Base-by-base conservation (phyloP, 2,797 vertebrate species). In the Ibycter americanus region DNA sequence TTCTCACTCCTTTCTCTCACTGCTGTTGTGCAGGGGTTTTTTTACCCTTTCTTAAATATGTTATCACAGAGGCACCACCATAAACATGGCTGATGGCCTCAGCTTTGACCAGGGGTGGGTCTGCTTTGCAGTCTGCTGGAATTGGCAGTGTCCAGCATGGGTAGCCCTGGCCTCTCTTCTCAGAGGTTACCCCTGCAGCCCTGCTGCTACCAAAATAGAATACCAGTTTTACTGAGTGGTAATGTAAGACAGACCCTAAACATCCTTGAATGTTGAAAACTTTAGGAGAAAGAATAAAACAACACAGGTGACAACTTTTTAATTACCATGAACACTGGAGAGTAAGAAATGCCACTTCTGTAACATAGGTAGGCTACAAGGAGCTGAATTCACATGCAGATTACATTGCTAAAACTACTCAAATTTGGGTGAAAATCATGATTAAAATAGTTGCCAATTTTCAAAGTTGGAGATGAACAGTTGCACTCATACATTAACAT, bases 21-120 rank as follows among this genome's bases (percentile, higher is more conserved):
- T 0, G 17, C 4, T 32, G 23, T 9, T 62, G 10, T 51, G 9
- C 12, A 63, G 12, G 6, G 4, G 8, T 27, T 56, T 38, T 86
- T 54, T 32, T 11, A 27, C 29, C 11, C 15, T 49, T 66, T 73
- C 46, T 36, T 83, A 54, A n/a, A 40, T 12, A 9, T 18, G 3
- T 27, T 66, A 8, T 38, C 38, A 19, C 26, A 38, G 52, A 87
- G 18, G 6, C 29, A 67, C 2, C 5, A 49, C 2, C 15, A 42
- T 9, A 23, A 62, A 23, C 8, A 4, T 21, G 11, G 5, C 6
- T n/a, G 12, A 26, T n/a, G 6, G 29, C 4, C 6, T 63, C 26
- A 54, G 2, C 32, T 62, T 31, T 52, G 26, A 66, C 12, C 8
- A 51, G 26, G 4, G 3, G 8, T 8, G 12, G 1, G 4, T 71